phyloP scores from a whole-genome alignment of 2,888 invertebrate species.

The Diaprepes abbreviatus region DNA sequence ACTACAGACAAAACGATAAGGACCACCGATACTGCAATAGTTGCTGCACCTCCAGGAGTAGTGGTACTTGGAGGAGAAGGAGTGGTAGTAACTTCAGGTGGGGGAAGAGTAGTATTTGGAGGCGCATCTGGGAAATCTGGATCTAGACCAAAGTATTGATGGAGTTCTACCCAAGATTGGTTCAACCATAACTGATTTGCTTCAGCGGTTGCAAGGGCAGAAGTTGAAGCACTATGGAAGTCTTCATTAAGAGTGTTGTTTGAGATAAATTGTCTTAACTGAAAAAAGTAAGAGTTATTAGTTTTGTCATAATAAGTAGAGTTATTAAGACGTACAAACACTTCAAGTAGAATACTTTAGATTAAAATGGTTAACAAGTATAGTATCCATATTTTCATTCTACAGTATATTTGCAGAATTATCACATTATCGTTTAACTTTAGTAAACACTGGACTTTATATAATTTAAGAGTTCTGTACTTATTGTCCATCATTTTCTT shows the following conservation, averaged over 20 bases:
- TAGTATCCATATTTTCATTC: too few species aligned
- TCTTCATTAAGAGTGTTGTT: conserved; percentile 33
- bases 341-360: too few species aligned
- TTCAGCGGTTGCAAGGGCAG: conserved; percentile 37
- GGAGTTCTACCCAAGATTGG: conserved; percentile 38
- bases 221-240: conserved; percentile 33
- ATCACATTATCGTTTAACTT: too few species aligned
- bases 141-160: conserved; percentile 40
- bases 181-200: conserved; percentile 45
- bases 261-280: conserved; percentile 46
- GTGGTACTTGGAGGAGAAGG: conserved; percentile 1
- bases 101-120: neutral
- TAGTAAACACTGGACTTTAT: too few species aligned
- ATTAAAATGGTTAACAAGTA: too few species aligned
- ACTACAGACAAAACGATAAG: conserved; percentile 3
- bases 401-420: too few species aligned
- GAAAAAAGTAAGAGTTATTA: too few species aligned
- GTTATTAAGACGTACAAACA: too few species aligned
- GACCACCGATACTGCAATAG: neutral
- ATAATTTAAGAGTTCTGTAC: too few species aligned
- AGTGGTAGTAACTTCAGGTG: conserved; percentile 1
- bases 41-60: neutral
- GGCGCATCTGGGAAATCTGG: neutral
- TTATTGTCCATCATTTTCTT: too few species aligned
- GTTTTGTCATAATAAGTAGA: too few species aligned